phyloP scores from a whole-genome alignment of 2,888 invertebrate species.

The Aelia acuminata region DNA sequence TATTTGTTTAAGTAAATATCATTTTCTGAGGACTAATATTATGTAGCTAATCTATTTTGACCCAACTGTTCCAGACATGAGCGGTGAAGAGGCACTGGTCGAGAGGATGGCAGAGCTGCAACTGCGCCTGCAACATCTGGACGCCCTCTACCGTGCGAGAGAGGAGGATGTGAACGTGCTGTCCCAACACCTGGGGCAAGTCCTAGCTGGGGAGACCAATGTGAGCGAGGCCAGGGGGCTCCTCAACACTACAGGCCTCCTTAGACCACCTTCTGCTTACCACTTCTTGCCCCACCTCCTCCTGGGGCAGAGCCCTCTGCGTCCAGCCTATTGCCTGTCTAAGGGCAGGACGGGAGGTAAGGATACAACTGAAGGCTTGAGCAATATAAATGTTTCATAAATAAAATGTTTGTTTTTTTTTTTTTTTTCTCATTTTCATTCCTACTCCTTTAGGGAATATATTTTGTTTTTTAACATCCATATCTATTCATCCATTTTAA shows the following conservation, averaged over 20 bases:
- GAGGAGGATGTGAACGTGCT: constrained; percentile 83
- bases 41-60: constrained; percentile 45
- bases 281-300: constrained; percentile 90
- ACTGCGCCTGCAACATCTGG: constrained; percentile 83
- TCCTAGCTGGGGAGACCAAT: constrained; percentile 67
- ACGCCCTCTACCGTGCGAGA: constrained; percentile 82
- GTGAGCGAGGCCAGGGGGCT: constrained; percentile 67
- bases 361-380: not conserved
- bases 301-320: constrained; percentile 80
- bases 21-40: constrained; percentile 56
- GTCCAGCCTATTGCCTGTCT: constrained; percentile 84
- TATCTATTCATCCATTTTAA: not conserved
- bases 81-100: constrained; percentile 72
- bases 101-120: constrained; percentile 83
- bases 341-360: constrained; percentile 78
- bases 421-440: not conserved
- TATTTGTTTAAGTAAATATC: not conserved
- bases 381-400: not conserved
- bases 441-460: not conserved
- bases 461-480: not conserved
- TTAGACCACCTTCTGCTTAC: constrained; percentile 82
- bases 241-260: constrained; percentile 63
- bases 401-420: no score
- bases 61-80: constrained; percentile 73
- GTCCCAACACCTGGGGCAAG: constrained; percentile 76